Base-by-base conservation (phyloP, 2,113 vertebrate genomes). In the Chroicocephalus ridibundus region DNA sequence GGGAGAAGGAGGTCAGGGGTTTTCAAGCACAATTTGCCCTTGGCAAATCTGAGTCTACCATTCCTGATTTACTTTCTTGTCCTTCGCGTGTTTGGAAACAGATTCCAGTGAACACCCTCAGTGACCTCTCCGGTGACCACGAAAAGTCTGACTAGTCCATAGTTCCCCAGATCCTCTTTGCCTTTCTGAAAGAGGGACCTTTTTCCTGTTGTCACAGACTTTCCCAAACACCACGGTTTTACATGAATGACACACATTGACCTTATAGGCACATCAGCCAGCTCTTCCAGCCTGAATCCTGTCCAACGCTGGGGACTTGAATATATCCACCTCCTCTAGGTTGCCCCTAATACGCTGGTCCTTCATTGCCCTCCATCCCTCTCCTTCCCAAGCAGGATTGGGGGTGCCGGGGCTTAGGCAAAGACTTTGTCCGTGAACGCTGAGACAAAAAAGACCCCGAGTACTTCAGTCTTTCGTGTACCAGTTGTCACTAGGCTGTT, bases 31-130 rank as follows among this genome's bases (percentile, higher is more conserved):
- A 4, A 5, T 6, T 2, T 79, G 11, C n/a, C 36, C 55, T 31
- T 54, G 46, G 22, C 25, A 58, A 68, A 80, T 27, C 65, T 27
- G 3, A 5, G 10, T 19, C 46, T 22, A 4, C 27, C 4, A 7
- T 36, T 77, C 34, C 34, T 0, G 0, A 10, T 26, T 42, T 21
- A 27, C 52, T 19, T 84, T 74, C 44, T 20, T 21, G 31, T 42
- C 47, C 34, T 52, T 31, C 0, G 0, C 0, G 0, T 9, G 31
- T 55, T 71, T 66, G 81, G 81, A 74, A 78, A 58, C 0, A 29
- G 46, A 60, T 5, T 36, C 26, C 83, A 68, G 38, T 7, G 34
- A 26, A 54, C 29, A 42, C 18, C 70, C 74, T 66, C 60, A 9
- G 81, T 55, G 79, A 66, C 52, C n/a, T 52, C 15, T 46, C 2